Conservation (phyloP, 2,797 vertebrate species). For the Darevskia mixta region DNA sequence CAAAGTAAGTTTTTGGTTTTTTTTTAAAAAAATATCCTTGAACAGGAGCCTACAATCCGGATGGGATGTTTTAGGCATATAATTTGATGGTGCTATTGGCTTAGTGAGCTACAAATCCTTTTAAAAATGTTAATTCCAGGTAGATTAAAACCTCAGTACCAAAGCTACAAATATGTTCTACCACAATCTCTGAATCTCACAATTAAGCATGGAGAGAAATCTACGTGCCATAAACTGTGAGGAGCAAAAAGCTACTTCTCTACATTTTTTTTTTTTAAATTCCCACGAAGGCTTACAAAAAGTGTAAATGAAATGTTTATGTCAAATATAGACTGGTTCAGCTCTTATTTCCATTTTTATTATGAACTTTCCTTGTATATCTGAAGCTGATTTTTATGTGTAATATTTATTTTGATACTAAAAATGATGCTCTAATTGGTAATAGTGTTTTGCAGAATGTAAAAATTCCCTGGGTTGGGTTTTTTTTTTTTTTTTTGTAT, state of each 20-base stretch:
- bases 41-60: slow-evolving; percentile 7
- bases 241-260: slow-evolving; percentile 32
- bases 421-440: no score
- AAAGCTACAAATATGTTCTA: slow-evolving; percentile 50
- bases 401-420: no score
- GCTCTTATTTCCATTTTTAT: slow-evolving; percentile 35
- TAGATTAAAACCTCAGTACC: slow-evolving; percentile 53
- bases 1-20: slow-evolving; percentile 29
- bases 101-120: slow-evolving; percentile 69
- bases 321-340: slow-evolving; percentile 36
- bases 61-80: slow-evolving; percentile 36
- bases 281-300: not conserved
- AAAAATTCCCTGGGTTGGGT: no score
- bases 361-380: not conserved
- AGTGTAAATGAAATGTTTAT: slow-evolving; percentile 35
- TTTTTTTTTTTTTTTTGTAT: no score
- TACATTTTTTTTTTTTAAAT: not conserved
- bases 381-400: no score
- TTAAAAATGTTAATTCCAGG: slow-evolving; percentile 65
- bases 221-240: slow-evolving; percentile 18
- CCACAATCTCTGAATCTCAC: slow-evolving; percentile 15
- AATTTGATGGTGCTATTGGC: slow-evolving; percentile 48
- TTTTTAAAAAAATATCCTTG: not conserved
- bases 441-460: no score
- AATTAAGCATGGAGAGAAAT: slow-evolving; percentile 21